phyloP scores from a whole-genome alignment of 2,888 invertebrate genomes.

The Carcina quercana region DNA sequence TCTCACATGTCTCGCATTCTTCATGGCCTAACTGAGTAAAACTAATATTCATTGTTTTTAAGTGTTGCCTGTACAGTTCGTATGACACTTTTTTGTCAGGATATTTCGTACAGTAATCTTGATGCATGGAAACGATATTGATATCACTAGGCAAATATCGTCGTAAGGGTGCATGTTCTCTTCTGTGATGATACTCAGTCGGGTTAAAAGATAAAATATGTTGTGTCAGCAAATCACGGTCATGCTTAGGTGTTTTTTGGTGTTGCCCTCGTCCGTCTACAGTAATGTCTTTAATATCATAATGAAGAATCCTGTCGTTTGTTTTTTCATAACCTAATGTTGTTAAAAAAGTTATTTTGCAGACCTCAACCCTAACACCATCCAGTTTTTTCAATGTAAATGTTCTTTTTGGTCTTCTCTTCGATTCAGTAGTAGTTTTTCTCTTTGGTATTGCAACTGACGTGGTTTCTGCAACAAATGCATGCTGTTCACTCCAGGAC shows the following conservation, averaged over 20 bases:
- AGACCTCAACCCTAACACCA: conserved; percentile 8
- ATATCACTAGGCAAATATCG: conserved; percentile 17
- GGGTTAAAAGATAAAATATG: conserved; percentile 21
- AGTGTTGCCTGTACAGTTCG: conserved; percentile 14
- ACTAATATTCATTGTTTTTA: conserved; percentile 19
- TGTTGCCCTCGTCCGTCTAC: conserved; percentile 13
- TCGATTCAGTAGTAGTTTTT: conserved; percentile 12
- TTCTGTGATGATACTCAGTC: conserved; percentile 18
- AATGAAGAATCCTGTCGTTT: conserved; percentile 15
- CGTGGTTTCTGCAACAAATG: conserved; percentile 13
- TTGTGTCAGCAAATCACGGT: conserved; percentile 15
- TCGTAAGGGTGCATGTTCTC: conserved; percentile 19
- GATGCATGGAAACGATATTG: conserved; percentile 16
- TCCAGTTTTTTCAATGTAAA: conserved; percentile 14
- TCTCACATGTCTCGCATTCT: conserved; percentile 18
- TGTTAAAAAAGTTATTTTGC: conserved; percentile 15
- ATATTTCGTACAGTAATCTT: conserved; percentile 12
- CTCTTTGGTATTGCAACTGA: conserved; percentile 15
- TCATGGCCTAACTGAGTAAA: conserved; percentile 20
- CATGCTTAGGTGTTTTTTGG: conserved; percentile 13
- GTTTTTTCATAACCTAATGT: conserved; percentile 13
- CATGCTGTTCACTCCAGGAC: conserved; percentile 13
- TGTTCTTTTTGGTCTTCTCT: conserved; percentile 14
- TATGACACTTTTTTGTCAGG: conserved; percentile 9
- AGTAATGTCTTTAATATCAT: conserved; percentile 1